phyloP scores from a whole-genome alignment of 1,140 invertebrate genomes.

The Dendrolimus punctatus region DNA sequence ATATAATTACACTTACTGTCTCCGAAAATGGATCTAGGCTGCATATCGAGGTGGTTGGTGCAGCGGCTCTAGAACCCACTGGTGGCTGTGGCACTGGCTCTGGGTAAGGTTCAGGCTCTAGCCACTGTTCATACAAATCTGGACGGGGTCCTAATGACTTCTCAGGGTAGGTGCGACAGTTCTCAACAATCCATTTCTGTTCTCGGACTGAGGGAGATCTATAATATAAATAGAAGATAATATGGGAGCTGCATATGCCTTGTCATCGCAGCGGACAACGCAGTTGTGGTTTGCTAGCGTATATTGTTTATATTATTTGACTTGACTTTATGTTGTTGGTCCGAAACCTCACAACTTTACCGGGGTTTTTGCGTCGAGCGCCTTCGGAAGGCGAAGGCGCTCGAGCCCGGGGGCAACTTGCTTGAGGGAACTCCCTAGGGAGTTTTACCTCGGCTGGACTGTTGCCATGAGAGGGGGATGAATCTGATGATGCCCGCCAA shows the following conservation, averaged over 20 bases:
- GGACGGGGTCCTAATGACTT: slow-evolving; percentile 48
- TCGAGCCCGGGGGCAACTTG: too few relatives aligned
- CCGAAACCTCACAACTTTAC: too few relatives aligned
- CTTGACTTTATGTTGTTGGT: neutral
- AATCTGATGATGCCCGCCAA: too few relatives aligned
- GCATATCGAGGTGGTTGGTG: neutral
- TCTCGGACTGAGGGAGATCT: slow-evolving; percentile 48
- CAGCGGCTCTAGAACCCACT: neutral
- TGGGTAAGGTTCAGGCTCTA: slow-evolving; percentile 11
- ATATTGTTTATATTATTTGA: too few relatives aligned
- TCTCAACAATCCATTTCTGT: slow-evolving; percentile 69
- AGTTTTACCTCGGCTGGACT: too few relatives aligned
- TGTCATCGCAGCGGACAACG: too few relatives aligned
- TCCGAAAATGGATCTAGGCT: neutral
- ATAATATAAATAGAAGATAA: neutral
- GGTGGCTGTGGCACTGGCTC: neutral
- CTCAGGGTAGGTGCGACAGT: slow-evolving; percentile 65
- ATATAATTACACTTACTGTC: neutral
- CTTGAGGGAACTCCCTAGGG: too few relatives aligned
- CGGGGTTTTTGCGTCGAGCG: neutral
- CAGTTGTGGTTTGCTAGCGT: too few relatives aligned
- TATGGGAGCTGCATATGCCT: neutral
- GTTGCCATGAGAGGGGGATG: too few relatives aligned
- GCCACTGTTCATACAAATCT: slow-evolving; percentile 71
- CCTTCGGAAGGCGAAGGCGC: too few relatives aligned